Conservation (phyloP, 2,113 vertebrate genomes). For the Tenrec ecaudatus region DNA sequence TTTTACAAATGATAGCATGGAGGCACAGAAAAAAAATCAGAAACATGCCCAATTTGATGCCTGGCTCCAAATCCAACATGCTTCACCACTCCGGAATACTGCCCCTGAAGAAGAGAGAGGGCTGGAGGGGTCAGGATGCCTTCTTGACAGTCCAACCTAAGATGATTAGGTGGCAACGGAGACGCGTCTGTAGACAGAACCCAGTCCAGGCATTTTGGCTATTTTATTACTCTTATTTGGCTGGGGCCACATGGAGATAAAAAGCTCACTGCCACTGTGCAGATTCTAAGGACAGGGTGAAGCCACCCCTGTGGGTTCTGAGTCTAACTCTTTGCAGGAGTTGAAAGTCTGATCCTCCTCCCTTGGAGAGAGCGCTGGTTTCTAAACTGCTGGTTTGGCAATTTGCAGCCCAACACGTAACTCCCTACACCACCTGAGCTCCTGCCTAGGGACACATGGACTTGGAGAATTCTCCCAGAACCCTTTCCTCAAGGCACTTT, state of each 20-base stretch:
- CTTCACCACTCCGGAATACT: neutral
- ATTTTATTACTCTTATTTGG: neutral
- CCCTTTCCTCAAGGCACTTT: neutral
- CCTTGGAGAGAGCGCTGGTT: no score
- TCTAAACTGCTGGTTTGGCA: no score
- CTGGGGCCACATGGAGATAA: no score
- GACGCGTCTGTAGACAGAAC: neutral
- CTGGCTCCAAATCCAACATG: neutral
- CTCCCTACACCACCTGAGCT: no score
- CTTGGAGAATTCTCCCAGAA: neutral
- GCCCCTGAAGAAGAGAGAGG: neutral
- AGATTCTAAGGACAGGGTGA: no score
- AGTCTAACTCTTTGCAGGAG: no score
- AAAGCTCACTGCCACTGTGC: no score
- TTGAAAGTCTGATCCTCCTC: no score
- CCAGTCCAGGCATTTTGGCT: neutral
- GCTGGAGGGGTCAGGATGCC: neutral
- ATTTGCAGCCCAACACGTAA: no score
- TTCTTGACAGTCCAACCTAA: neutral
- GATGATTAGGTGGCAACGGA: neutral
- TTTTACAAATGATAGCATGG: neutral
- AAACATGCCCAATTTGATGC: neutral
- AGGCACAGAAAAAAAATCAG: neutral
- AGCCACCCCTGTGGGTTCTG: no score
- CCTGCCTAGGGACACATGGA: neutral